These are phyloP conservation scores for Lycaena phlaeas DNA, from an alignment of 2,888 invertebrate genomes.

Conservation along the genomic window DNA sequence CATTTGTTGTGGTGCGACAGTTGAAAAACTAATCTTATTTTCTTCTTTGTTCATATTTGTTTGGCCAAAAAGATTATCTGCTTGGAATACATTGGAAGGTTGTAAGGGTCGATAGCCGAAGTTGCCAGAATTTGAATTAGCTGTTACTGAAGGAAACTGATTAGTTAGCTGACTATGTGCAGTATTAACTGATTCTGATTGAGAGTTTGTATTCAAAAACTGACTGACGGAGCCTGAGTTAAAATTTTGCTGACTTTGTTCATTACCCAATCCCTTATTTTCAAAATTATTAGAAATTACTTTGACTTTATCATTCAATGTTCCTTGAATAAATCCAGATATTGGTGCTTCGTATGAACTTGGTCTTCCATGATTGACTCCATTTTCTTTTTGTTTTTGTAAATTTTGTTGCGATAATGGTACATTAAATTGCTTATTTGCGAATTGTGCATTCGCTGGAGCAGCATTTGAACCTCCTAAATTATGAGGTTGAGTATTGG, in stretches of 20 bases:
- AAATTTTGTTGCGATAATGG: conserved; percentile 17
- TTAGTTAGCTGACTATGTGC: not conserved
- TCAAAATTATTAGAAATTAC: not conserved
- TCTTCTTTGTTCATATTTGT: not conserved
- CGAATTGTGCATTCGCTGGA: not conserved
- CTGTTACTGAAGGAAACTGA: not conserved
- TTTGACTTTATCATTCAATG: not conserved
- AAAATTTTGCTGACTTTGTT: not conserved
- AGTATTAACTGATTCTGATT: not conserved
- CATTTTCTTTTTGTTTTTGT: conserved; percentile 9
- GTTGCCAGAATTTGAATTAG: not conserved
- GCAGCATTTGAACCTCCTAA: not conserved
- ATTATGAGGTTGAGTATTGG: not conserved
- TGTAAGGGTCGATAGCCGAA: not conserved
- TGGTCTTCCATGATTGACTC: conserved; percentile 5
- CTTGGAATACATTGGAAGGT: not conserved
- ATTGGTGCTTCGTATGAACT: conserved; percentile 10
- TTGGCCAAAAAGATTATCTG: not conserved
- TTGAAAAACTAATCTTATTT: not conserved
- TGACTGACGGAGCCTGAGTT: not conserved
- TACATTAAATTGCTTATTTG: conserved; percentile 2
- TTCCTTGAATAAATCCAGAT: not conserved
- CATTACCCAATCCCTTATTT: not conserved
- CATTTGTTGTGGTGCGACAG: not conserved
- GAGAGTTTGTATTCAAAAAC: not conserved